phyloP scores from a whole-genome alignment of 2,113 vertebrate species.

The Podarcis muralis region DNA sequence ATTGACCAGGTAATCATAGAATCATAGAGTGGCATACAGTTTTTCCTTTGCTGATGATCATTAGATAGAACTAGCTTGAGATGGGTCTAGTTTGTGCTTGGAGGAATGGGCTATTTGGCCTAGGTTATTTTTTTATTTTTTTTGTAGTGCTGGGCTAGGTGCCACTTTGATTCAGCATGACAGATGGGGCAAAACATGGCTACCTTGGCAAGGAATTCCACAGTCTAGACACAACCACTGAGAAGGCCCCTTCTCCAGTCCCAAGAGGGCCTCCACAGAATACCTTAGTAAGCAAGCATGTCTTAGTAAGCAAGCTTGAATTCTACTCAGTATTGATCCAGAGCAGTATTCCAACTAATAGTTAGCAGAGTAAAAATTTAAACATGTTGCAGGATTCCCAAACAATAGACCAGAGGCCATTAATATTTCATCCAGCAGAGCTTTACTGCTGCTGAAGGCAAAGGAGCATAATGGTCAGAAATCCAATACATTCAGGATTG shows the following conservation, averaged over 20 bases:
- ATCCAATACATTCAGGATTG: no score
- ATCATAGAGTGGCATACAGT: background rate
- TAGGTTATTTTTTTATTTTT: background rate
- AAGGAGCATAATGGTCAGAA: no score
- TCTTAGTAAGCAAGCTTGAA: no score
- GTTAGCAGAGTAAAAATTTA: no score
- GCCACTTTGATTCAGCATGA: background rate
- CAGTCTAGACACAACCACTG: background rate
- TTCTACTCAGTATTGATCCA: no score
- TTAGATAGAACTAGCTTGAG: background rate
- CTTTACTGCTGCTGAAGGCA: no score
- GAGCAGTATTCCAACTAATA: no score
- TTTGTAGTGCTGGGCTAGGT: background rate
- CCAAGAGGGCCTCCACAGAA: background rate
- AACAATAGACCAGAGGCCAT: no score
- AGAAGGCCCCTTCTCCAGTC: no score
- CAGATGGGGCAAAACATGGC: background rate
- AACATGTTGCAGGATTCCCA: no score
- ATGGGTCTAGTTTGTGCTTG: background rate
- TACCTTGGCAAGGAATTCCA: background rate
- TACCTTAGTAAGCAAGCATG: background rate
- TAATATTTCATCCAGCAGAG: no score
- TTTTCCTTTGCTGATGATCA: slow-evolving; percentile 1
- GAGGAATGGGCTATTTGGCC: background rate
- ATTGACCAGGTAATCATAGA: slow-evolving; percentile 89